Evolutionary conservation across 1,140 invertebrate genomes (phyloP), one percentile per base, ranked within the genome.

Genomic region (Dendrolimus kikuchii): DNA sequence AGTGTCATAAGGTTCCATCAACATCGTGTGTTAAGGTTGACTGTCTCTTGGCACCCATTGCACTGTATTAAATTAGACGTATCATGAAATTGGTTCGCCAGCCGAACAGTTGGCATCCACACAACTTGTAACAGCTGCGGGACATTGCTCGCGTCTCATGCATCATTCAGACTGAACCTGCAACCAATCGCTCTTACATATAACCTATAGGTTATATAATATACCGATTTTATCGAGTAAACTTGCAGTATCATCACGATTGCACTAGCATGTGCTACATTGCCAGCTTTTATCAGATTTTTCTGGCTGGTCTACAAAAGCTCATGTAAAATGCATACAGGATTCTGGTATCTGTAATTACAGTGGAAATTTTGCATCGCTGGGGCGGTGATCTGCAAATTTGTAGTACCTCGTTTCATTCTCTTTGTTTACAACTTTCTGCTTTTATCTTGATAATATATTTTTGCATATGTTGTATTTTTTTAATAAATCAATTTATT

Each of bases 161-260:
- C 49, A 64, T 66, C 61, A 68, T 66, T 68, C 64, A 64, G 49
- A 54, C 46, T 53, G 49, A 66, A 61, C 64, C 64, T 70, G 67
- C 64, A 71, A 63, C 63, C 62, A 63, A 71, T 68, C 64, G 62
- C 55, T 71, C 55, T 55, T 55, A 63, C 60, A 66, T 64, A 66
- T 54, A 62, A 53, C 55, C 57, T 66, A 66, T 57, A 61, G 55
- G 62, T 58, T 57, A 50, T 46, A 56, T 70, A 66, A 77, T 79
- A 75, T 70, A 77, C 77, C 65, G 71, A 55, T 55, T 53, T 62
- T 61, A 48, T 63, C 62, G 47, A 64, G 63, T 50, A 67, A 77
- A 75, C 64, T 71, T 68, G 70, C 67, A 70, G 64, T 71, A 69
- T 76, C 72, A 77, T 73, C 68, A 55, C 57, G 53, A 51, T 47